These are phyloP conservation scores for Accipiter cooperii DNA, from an alignment of 2,113 vertebrate genomes.

Conservation along the genomic window DNA sequence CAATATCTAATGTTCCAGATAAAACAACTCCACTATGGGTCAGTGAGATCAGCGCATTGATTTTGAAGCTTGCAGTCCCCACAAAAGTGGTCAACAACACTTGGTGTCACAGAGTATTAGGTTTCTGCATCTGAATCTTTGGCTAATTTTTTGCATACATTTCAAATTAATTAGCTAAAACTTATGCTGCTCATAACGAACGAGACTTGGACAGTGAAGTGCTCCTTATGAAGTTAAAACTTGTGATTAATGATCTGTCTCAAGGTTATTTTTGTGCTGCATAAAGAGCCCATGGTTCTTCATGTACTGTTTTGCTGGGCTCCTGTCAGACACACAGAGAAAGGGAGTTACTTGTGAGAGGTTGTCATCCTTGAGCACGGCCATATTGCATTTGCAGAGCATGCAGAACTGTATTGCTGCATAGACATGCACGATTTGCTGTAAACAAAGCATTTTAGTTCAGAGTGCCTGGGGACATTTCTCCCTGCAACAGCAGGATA, in stretches of 20 bases:
- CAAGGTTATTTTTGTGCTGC: background rate
- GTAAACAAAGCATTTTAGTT: background rate
- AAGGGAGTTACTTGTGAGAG: background rate
- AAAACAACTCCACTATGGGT: background rate
- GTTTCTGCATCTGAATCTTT: background rate
- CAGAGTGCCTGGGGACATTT: background rate
- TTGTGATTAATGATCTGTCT: background rate
- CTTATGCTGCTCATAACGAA: background rate
- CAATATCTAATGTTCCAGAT: background rate
- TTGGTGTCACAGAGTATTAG: background rate
- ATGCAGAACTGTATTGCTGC: background rate
- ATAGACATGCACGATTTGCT: background rate
- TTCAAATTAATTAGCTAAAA: background rate
- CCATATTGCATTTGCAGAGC: background rate
- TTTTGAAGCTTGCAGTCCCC: background rate
- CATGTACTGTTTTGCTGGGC: background rate
- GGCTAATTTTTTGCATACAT: background rate
- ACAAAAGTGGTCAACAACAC: background rate
- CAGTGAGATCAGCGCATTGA: background rate
- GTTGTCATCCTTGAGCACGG: background rate
- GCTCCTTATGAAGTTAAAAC: background rate
- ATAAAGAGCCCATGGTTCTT: background rate
- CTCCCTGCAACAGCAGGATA: background rate
- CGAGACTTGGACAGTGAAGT: background rate
- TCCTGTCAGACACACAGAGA: background rate